Base-by-base conservation (phyloP, 53 echinoderm and acorn worm species). In the Mesocentrotus franciscanus region DNA sequence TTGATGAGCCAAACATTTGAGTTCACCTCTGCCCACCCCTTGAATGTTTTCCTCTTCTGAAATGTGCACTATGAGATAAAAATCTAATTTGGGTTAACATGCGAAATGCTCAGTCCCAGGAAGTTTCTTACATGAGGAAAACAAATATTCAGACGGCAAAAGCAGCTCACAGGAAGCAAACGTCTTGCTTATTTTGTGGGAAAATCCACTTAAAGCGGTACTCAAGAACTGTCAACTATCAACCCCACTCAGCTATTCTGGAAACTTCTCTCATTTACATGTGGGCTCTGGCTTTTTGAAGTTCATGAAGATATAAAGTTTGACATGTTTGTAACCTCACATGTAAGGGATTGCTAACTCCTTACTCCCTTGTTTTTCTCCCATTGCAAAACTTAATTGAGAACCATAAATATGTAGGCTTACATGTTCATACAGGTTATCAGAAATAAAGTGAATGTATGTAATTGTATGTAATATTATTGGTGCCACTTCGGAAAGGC, bases 61-160 rank as follows among this genome's bases (percentile, higher is more conserved):
- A 56, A 85, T 85, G 57, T 85, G 85, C 58, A 26, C 57, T n/a
- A n/a, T 56, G 57, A 85, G 85, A 85, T 85, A 85, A 85, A 83
- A 85, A 57, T 57, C 57, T 85, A 57, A 85, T n/a, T 26, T 85
- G 9, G 22, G 66, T 62, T 90, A 34, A n/a, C 16, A 64, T 90
- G 27, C 36, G 1, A 90, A 62, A n/a, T 59, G 60, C 57, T 90
- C 17, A 1, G 61, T 33, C 62, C 34, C 91, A 64, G 91, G 91
- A 90, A 90, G 91, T 66, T 90, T 34, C 34, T 90, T 90, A 62
- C 66, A 66, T 35, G 91, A 20, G 24, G 16, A 56, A 90, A 90
- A 66, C 91, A 90, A 57, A 90, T 20, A 55, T 42, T 90, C 91
- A 62, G 66, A 33, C 91, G 13, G 64, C 24, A 55, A 71, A 92